Evolutionary conservation across 2,888 invertebrate genomes (phyloP), one percentile per base, ranked within the genome.

Genomic region (Philhelius pedissequus): DNA sequence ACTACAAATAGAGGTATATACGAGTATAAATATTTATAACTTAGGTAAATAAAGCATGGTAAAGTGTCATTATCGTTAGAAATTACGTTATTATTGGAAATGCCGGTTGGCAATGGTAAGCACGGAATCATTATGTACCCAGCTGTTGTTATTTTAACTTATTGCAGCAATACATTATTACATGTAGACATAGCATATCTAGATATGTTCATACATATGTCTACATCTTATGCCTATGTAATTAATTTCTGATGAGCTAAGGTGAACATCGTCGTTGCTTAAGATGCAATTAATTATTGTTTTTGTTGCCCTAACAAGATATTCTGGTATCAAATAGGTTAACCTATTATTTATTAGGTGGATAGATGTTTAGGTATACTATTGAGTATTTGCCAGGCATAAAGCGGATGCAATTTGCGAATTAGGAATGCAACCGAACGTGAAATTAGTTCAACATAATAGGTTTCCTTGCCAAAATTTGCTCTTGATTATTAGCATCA

Each of bases 51-150:
- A 25, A 54, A 25, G 40, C 64, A 58, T 32, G 52, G 4, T 75
- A n/a, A 50, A 50, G 52, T 22, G 48, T 54, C 73, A 70, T 60
- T 52, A 68, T 68, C 66, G 68, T 81, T 81, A 66, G 58, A 60
- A 62, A 60, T 76, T 40, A n/a, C 45, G 18, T 66, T 71, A 52
- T 71, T 71, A 76, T 68, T 76, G 56, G 2, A 15, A 40, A 40
- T 15, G 7, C 40, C 40, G 8, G 52, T 58, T 69, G 27, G 35
- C 60, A 62, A 48, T 69, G 48, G 35, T 52, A 54, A 22, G 56
- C 27, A 38, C 18, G 25, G 1, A 20, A 45, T 20, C 15, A 25
- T 8, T 20, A 35, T n/a, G 6, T 32, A 56, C 30, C 13, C 11
- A 32, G 27, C 32, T 20, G 56, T 25, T 48, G n/a, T 4, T 68